Evolutionary conservation across 2,797 vertebrate species (phyloP).

Genomic region (Menidia menidia): DNA sequence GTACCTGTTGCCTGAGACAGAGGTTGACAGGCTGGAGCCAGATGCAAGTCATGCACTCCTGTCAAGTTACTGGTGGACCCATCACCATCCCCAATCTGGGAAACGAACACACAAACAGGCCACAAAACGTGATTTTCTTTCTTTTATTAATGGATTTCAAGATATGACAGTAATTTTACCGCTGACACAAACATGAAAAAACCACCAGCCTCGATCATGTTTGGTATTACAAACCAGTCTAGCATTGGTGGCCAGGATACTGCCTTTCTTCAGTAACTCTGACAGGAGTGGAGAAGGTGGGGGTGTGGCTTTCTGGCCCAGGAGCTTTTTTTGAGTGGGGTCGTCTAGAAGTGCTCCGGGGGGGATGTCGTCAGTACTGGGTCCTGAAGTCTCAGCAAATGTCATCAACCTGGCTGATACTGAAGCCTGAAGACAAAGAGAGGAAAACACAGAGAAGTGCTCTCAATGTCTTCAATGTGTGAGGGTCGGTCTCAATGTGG

Average conservation of each 20-base stretch:
- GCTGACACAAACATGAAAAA: not conserved
- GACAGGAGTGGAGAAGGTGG: constrained; percentile 96
- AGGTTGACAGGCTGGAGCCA: constrained; percentile 84
- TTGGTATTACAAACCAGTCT: constrained; percentile 88
- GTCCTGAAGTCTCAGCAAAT: constrained; percentile 82
- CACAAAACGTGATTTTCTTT: too few relatives aligned
- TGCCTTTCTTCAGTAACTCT: constrained; percentile 98
- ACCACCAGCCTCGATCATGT: too few relatives aligned
- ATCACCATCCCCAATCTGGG: constrained; percentile 90
- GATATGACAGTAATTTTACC: not conserved
- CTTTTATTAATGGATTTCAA: too few relatives aligned
- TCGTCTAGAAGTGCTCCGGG: constrained; percentile 91
- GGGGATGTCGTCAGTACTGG: constrained; percentile 85
- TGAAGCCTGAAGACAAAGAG: constrained; percentile 84
- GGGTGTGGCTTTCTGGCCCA: constrained; percentile 94
- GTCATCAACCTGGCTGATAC: constrained; percentile 86
- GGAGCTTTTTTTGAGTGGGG: constrained; percentile 92
- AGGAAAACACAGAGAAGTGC: constrained; percentile 60
- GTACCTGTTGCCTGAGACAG: constrained; percentile 93
- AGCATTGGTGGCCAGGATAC: constrained; percentile 93
- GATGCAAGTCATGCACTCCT: constrained; percentile 90
- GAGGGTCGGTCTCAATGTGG: too few relatives aligned
- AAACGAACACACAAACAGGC: not conserved
- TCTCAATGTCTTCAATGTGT: constrained; percentile 4
- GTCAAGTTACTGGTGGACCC: constrained; percentile 85